Percentiles rank a stretch among this genome's conserved stretches.
These are phyloP conservation scores for Atlantisia rogersi DNA, from an alignment of 2,113 vertebrate species.

Conservation along the genomic window DNA sequence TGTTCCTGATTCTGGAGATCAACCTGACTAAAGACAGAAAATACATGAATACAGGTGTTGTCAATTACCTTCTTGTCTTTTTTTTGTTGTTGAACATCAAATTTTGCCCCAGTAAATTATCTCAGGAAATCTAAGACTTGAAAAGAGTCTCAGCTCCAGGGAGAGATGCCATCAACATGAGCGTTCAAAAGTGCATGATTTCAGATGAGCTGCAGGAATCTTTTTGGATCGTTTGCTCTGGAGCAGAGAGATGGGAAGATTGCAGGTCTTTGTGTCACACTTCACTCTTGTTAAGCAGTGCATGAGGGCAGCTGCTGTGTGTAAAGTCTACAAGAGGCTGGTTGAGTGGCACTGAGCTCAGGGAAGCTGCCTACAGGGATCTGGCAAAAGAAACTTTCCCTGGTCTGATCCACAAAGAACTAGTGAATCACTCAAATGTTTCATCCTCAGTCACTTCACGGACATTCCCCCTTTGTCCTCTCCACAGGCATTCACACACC, in stretches of 20 bases:
- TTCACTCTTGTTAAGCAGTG: not conserved
- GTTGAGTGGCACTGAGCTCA: not conserved
- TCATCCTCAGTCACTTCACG: not conserved
- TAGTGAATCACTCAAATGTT: not conserved
- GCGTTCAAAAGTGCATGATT: not conserved
- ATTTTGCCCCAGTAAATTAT: not conserved
- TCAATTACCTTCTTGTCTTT: not conserved
- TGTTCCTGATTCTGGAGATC: not conserved
- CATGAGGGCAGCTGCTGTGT: not conserved
- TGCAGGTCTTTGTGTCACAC: not conserved
- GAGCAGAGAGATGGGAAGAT: not conserved
- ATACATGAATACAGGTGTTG: not conserved
- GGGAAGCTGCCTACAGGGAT: not conserved
- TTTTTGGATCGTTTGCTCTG: not conserved
- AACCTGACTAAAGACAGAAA: not conserved
- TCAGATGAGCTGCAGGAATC: not conserved
- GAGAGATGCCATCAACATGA: not conserved
- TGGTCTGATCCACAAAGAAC: not conserved
- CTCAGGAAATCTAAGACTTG: not conserved
- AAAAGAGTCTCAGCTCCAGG: not conserved
- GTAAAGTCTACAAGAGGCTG: not conserved
- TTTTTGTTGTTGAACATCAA: not conserved
- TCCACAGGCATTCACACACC: not conserved
- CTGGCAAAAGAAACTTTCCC: not conserved
- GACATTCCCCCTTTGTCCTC: not conserved